Percentiles rank a stretch among this genome's conserved stretches.
Evolutionary conservation across 2,888 invertebrate genomes (phyloP).

Genomic region (Protonemura montana): DNA sequence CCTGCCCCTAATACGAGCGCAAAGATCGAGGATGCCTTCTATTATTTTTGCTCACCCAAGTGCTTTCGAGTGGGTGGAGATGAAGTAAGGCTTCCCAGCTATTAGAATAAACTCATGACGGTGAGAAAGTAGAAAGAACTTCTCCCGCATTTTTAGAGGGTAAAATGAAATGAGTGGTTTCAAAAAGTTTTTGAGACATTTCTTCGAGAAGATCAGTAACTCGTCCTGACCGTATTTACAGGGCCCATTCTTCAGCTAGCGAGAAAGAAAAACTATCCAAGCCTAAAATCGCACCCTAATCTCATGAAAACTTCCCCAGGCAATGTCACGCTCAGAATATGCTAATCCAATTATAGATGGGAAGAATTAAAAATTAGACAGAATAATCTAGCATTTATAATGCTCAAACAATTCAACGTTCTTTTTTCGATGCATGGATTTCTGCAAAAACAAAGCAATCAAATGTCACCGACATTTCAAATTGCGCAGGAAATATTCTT

Average conservation of each 20-base stretch:
- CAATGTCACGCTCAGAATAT: conserved; percentile 37
- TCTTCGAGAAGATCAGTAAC: conserved; percentile 31
- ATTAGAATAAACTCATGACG: conserved; percentile 22
- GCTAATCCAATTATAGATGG: conserved; percentile 45
- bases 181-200: conserved; percentile 44
- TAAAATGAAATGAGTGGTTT: conserved; percentile 44
- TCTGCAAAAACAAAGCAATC: not conserved
- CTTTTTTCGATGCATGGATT: not conserved
- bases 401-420: not conserved
- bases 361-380: conserved; percentile 31
- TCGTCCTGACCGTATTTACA: conserved; percentile 44
- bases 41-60: not conserved
- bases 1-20: not conserved
- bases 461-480: not conserved
- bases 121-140: not conserved
- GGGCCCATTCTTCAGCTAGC: conserved; percentile 32
- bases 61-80: not conserved
- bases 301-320: conserved; percentile 35
- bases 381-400: conserved; percentile 37
- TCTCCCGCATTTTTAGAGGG: conserved; percentile 38
- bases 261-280: conserved; percentile 41
- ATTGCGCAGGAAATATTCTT: not conserved
- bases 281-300: conserved; percentile 42
- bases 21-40: not conserved
- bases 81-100: not conserved